Evolutionary conservation across 2,113 vertebrate genomes (phyloP).

Genomic region (Genyomyrus donnyi): DNA sequence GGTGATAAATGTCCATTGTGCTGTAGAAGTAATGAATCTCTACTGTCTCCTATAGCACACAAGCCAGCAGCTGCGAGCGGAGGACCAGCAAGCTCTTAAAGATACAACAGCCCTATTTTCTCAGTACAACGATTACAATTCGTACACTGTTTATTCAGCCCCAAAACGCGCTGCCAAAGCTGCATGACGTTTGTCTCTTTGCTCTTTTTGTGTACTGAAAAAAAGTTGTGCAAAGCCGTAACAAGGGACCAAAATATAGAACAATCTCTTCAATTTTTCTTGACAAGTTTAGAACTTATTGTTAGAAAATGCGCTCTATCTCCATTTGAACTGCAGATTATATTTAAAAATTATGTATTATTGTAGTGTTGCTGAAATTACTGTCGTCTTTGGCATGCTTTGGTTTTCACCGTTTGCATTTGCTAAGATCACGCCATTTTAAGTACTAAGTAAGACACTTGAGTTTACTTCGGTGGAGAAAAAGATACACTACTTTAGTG

Average conservation of each 20-base stretch:
- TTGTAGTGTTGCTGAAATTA: neutral
- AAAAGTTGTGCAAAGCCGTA: slow-evolving; percentile 59
- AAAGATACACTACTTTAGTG: neutral
- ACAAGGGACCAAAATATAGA: slow-evolving; percentile 59
- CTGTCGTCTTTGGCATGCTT: neutral
- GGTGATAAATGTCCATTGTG: slow-evolving; percentile 99
- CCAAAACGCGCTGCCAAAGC: slow-evolving; percentile 49
- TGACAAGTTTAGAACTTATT: neutral
- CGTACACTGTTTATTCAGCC: slow-evolving; percentile 62
- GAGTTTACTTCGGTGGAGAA: neutral
- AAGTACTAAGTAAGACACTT: neutral
- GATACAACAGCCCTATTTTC: slow-evolving; percentile 83
- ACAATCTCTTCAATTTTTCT: slow-evolving; percentile 33
- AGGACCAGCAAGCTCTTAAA: slow-evolving; percentile 96
- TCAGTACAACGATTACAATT: slow-evolving; percentile 63
- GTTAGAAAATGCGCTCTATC: neutral
- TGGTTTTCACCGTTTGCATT: neutral
- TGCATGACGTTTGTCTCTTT: slow-evolving; percentile 61
- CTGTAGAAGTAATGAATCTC: slow-evolving; percentile 98
- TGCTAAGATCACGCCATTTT: neutral
- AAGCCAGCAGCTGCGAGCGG: slow-evolving; percentile 89
- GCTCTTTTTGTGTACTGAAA: slow-evolving; percentile 47
- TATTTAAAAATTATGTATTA: neutral
- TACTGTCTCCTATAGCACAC: slow-evolving; percentile 84
- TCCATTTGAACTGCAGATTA: neutral